Evolutionary conservation across 2,888 invertebrate species (phyloP), one percentile per base, ranked within the genome.

Genomic region (Apotomis capreana): DNA sequence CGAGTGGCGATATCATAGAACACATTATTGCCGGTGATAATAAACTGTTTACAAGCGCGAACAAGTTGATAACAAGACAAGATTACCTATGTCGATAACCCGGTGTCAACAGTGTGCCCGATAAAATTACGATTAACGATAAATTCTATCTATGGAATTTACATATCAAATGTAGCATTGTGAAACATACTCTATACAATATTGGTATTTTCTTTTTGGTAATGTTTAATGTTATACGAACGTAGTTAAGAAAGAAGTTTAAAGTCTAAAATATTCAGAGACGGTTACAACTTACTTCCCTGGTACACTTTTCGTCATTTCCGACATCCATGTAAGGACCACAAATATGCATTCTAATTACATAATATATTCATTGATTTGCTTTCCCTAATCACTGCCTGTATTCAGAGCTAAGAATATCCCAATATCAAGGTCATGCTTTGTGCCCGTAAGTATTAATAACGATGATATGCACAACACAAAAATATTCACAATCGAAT

Each of bases 401-500:
- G 57, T 44, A 55, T 46, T 65, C 55, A 65, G 26, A 68, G n/a
- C 51, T 68, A 57, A 52, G 44, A 62, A 67, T 65, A 65, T 57
- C 44, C 12, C 63, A 72, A 58, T 72, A 72, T 68, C 72, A 72
- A 72, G 72, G 72, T 54, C 68, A 63, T 58, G 63, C 52, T 40
- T 62, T 58, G 57, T 63, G 26, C 59, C 57, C 54, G 58, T 58
- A 52, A n/a, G 58, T 72, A 72, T 72, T 72, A 72, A 72, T 72
- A 72, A 52, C 62, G 68, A 72, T 72, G 68, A 72, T 54, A 57
- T 55, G 12, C 44, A 37, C 61, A 13, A 12, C 49, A 57, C 68
- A 52, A 79, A 87, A 84, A 85, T 81, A 75, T 77, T 75, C 75
- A 78, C 80, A 81, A 81, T 76, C 77, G 77, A 77, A 77, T 74